Conservation (phyloP, 2,113 vertebrate species). For the Vidua chalybeata region DNA sequence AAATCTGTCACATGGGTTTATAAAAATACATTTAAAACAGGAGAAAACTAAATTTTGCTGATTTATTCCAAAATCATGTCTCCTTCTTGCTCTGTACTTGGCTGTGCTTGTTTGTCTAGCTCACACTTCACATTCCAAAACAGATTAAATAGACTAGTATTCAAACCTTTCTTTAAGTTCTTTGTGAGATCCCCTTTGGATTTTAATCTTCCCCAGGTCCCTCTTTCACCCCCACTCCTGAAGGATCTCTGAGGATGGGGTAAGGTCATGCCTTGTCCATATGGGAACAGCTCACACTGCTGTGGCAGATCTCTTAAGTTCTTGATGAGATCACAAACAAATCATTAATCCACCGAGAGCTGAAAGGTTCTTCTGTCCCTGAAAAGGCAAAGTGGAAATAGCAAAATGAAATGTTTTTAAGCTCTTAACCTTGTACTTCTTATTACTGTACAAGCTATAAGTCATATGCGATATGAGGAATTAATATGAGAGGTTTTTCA, state of each 20-base stretch:
- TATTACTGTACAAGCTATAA: neutral
- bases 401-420: neutral
- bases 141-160: neutral
- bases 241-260: neutral
- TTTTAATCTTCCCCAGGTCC: neutral
- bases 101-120: neutral
- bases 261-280: neutral
- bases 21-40: neutral
- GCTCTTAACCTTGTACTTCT: neutral
- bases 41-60: neutral
- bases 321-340: neutral
- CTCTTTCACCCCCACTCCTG: neutral
- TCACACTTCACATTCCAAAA: neutral
- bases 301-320: neutral
- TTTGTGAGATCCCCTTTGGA: neutral
- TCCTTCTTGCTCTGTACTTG: neutral
- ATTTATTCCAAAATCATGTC: neutral
- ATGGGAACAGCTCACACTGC: fast-evolving
- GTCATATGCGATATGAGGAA: neutral
- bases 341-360: neutral
- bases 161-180: neutral
- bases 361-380: neutral
- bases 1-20: neutral
- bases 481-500: neutral
- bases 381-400: neutral